Conservation (phyloP, 2,113 vertebrate species). For the Chrysemys picta region DNA sequence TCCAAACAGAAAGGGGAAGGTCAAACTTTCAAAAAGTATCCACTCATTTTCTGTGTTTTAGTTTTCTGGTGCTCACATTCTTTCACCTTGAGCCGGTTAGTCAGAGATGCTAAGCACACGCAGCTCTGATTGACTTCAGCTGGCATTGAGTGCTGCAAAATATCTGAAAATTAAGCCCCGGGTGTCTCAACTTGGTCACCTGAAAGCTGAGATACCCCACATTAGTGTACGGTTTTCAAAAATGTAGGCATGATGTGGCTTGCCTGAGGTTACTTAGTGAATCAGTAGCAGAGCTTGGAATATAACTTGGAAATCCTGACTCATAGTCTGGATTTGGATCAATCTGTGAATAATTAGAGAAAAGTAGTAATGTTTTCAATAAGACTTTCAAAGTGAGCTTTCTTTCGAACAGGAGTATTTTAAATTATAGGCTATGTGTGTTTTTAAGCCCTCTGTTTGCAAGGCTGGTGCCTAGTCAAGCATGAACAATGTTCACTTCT, state of each 20-base stretch:
- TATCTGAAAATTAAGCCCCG: neutral
- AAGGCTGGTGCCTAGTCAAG: neutral
- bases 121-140: fast-evolving
- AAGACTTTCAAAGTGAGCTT: neutral
- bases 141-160: neutral
- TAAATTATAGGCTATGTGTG: neutral
- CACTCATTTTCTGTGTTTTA: neutral
- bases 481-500: neutral
- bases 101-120: neutral
- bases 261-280: neutral
- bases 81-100: neutral
- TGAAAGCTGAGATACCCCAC: neutral
- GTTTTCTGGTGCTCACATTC: neutral
- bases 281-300: neutral
- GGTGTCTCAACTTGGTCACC: neutral
- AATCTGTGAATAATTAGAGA: neutral
- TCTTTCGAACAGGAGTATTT: neutral
- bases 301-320: neutral
- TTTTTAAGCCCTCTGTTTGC: neutral
- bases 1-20: neutral
- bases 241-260: neutral
- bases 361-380: neutral
- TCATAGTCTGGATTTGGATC: neutral
- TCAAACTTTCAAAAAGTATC: neutral
- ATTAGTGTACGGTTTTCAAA: neutral